Base-by-base conservation (phyloP, 2,888 invertebrate genomes). In the Alcis repandata region DNA sequence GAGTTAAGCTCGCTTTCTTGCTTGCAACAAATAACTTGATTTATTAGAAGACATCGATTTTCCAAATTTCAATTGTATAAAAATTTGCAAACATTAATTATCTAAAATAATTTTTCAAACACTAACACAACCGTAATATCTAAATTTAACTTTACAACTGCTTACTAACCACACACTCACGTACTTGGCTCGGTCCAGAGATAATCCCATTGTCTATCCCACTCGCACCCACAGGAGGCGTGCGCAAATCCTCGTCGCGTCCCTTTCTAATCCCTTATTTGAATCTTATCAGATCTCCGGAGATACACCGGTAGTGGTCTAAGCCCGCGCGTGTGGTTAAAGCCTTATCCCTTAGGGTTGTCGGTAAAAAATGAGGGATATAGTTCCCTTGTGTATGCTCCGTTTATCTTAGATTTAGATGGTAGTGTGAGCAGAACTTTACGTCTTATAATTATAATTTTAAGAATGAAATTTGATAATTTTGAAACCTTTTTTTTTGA, bases 211-310 rank as follows among this genome's bases (percentile, higher is more conserved):
- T 68, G 74, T 77, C 78, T 71, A 70, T 91, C 91, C 73, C 86
- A 59, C 83, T 92, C 85, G 53, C 82, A 83, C 93, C 68, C 79
- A 70, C 70, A 74, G 77, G 75, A 78, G 79, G 77, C 75, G 76
- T 79, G 82, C 80, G 89, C 91, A 92, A 91, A 93, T 92, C 92
- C 91, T 89, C 83, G 77, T 74, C 76, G 72, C 83, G 80, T 90
- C 90, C 86, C 85, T 64, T 84, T 93, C 92, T 93, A 93, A 94
- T 93, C 93, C 93, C 92, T 93, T 94, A 94, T 94, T 94, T 94
- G 93, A 93, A 94, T 93, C 93, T 94, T 93, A 93, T 93, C 93
- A 92, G 93, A 93, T 93, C 92, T 91, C 91, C 84, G 87, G 91
- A 92, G 91, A 89, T 90, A 89, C 88, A 88, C 87, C 90, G 88